A percentile compares a stretch with the other conserved stretches of the same genome.
These are phyloP conservation scores for Pogonocichla stellata DNA, from an alignment of 2,113 vertebrate species.

Conservation along the genomic window DNA sequence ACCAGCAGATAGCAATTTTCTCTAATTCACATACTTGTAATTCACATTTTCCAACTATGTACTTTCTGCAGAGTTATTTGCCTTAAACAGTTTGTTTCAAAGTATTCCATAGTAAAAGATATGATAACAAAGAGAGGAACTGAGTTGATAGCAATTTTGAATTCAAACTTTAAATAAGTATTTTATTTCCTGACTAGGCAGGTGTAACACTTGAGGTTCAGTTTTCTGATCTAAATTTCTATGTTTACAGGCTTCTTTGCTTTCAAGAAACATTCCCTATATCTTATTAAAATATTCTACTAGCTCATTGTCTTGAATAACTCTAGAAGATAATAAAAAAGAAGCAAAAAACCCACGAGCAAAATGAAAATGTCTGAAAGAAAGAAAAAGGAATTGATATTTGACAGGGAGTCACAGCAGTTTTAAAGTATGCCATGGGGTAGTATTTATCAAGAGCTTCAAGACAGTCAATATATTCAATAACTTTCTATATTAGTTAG, in stretches of 20 bases:
- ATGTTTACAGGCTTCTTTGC: not conserved
- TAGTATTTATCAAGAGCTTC: not conserved
- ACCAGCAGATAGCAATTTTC: conserved; percentile 44
- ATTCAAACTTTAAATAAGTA: not conserved
- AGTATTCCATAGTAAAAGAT: not conserved
- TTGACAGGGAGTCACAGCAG: not conserved
- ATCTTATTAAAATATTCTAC: not conserved
- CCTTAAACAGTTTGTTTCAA: not conserved
- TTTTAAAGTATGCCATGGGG: not conserved
- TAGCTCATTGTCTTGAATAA: not conserved
- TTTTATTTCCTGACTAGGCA: not conserved
- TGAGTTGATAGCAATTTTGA: not conserved
- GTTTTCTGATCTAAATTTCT: not conserved
- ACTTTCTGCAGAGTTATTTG: conserved; percentile 9
- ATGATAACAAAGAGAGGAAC: not conserved
- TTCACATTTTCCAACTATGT: conserved; percentile 1
- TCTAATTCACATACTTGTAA: conserved; percentile 34
- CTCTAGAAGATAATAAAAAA: not conserved
- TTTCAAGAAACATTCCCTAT: not conserved
- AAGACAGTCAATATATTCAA: not conserved
- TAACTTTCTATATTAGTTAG: not conserved
- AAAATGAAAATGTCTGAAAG: not conserved
- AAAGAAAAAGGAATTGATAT: not conserved
- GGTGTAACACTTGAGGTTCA: not conserved
- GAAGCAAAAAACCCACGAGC: not conserved